phyloP scores from a whole-genome alignment of 1,140 invertebrate species.

The Tetragnatha versicolor region DNA sequence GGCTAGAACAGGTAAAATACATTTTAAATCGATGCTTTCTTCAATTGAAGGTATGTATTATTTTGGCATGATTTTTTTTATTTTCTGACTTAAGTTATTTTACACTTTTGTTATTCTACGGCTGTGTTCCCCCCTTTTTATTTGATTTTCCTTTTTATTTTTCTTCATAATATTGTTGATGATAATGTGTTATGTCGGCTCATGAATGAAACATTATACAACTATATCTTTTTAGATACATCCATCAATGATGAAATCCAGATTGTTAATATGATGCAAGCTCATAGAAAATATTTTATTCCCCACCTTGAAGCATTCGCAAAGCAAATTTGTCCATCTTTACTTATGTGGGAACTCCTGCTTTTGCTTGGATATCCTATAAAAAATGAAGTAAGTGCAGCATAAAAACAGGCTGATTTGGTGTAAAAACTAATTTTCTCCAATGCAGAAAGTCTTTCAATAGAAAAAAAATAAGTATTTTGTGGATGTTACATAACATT shows the following conservation, averaged over 20 bases:
- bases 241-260: neutral
- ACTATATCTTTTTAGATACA: constrained; percentile 1
- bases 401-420: too few relatives aligned
- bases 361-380: constrained; percentile 26
- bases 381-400: neutral
- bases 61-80: neutral
- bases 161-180: neutral
- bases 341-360: constrained; percentile 29
- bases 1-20: constrained; percentile 1
- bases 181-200: neutral
- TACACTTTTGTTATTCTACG: neutral
- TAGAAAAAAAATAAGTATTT: too few relatives aligned
- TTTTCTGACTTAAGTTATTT: neutral
- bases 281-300: constrained; percentile 12
- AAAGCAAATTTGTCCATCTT: constrained; percentile 12
- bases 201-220: neutral
- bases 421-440: too few relatives aligned
- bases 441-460: too few relatives aligned
- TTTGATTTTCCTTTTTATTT: neutral
- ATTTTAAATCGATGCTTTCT: constrained; percentile 29
- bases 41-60: constrained; percentile 24
- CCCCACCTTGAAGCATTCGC: constrained; percentile 20
- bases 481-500: too few relatives aligned
- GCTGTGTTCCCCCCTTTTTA: too few relatives aligned
- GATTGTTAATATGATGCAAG: constrained; percentile 8